Conservation (phyloP, 2,888 invertebrate genomes). For the Acholoe squamosa region DNA sequence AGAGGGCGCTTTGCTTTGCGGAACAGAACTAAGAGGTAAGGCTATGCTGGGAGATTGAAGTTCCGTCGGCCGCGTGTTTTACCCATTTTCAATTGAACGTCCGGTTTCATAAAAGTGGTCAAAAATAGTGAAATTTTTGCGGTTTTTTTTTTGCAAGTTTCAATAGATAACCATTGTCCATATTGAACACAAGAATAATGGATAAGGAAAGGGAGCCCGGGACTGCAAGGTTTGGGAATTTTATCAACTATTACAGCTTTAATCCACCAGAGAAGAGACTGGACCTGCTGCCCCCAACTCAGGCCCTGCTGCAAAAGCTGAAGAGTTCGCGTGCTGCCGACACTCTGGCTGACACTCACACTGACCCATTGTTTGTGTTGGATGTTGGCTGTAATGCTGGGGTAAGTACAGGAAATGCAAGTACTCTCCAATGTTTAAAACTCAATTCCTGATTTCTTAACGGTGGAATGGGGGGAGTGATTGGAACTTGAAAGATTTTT, state of each 20-base stretch:
- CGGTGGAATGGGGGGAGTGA: too few relatives aligned
- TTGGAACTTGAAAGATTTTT: too few relatives aligned
- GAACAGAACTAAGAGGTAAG: too few relatives aligned
- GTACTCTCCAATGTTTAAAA: too few relatives aligned
- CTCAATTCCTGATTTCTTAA: too few relatives aligned
- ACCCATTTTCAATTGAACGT: not conserved
- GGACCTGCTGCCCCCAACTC: conserved; percentile 85
- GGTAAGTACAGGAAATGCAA: conserved; percentile 83
- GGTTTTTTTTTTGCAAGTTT: too few relatives aligned
- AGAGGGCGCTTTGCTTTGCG: too few relatives aligned
- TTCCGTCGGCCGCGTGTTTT: not conserved
- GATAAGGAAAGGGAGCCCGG: conserved; percentile 86
- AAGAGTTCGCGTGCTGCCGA: conserved; percentile 83
- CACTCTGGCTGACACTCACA: too few relatives aligned
- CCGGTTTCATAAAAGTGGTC: too few relatives aligned
- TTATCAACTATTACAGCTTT: conserved; percentile 93
- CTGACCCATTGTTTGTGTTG: conserved; percentile 80
- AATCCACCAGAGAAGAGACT: conserved; percentile 89
- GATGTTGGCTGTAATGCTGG: conserved; percentile 93
- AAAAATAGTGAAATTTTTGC: too few relatives aligned
- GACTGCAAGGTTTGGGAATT: conserved; percentile 91
- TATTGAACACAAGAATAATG: not conserved
- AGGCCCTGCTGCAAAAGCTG: not conserved
- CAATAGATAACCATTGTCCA: not conserved
- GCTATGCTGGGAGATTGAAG: too few relatives aligned